Evolutionary conservation across 2,888 invertebrate species (phyloP), one percentile per base, ranked within the genome.

Genomic region (Xestia xanthographa): DNA sequence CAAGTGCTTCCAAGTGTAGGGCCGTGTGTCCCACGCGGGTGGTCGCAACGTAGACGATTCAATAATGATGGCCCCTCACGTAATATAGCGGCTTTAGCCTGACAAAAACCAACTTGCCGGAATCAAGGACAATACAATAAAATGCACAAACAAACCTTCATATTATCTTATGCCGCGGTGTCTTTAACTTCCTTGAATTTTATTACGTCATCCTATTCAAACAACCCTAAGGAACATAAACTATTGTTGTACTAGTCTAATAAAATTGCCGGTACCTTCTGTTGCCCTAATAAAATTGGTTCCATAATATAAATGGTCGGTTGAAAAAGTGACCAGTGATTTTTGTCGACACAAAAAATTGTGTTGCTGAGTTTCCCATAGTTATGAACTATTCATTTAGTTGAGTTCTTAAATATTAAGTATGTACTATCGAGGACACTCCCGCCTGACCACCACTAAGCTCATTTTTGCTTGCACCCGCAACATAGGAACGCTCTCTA

Each of bases 31-130:
- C 87, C 90, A 77, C 78, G 87, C 94, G 95, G 95, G 95, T 95
- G 96, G 95, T 94, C 95, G 92, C 86, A 85, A 88, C 88, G 87
- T 89, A 92, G 92, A 94, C 92, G 92, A 92, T 94, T 92, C 93
- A 94, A 95, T 95, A 95, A 95, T 94, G 94, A 93, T 88, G 91
- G 34, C 87, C 90, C 89, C 91, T 93, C 92, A 93, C 92, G 93
- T 93, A 94, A 94, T 91, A 88, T 91, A 92, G 89, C 92, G 92
- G 92, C 91, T 90, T 91, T 89, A 88, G 89, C 90, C 88, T 85
- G 88, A 91, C 93, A 95, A 95, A 93, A 93, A 95, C 93, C 85
- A 89, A 90, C 92, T 93, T 91, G 90, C 92, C 82, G 88, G 94
- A 94, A 95, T 92, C 90, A 90, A 88, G 90, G 90, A 86, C 90